phyloP scores from a whole-genome alignment of 2,113 vertebrate genomes.

The Scopus umbretta region DNA sequence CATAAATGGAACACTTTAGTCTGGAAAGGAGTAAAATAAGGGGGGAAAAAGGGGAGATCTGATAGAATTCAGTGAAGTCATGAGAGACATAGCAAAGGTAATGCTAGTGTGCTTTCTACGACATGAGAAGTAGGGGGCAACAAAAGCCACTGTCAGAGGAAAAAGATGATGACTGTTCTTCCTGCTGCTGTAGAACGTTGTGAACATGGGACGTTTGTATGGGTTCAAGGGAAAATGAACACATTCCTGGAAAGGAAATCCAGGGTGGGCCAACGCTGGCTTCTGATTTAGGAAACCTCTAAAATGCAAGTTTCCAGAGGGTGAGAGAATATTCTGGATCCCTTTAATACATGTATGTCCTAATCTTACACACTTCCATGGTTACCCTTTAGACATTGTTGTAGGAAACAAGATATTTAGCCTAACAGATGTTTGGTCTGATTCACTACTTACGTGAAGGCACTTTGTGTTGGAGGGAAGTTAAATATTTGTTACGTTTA shows the following conservation, averaged over 20 bases:
- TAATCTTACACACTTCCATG: background rate
- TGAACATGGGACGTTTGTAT: background rate
- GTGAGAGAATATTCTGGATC: background rate
- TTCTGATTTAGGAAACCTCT: background rate
- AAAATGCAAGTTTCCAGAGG: background rate
- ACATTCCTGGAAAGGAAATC: background rate
- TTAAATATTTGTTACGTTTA: background rate
- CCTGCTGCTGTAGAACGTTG: background rate
- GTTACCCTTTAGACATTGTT: background rate
- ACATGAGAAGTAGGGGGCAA: conserved; percentile 14
- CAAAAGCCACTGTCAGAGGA: background rate
- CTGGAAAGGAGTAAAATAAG: background rate
- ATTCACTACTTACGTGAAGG: background rate
- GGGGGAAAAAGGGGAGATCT: background rate
- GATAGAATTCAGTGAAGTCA: background rate
- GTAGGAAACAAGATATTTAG: background rate
- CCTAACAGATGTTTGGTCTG: background rate
- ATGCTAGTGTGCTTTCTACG: background rate
- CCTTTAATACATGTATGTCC: background rate
- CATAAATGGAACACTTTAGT: background rate
- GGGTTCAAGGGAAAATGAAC: background rate
- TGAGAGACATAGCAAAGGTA: background rate
- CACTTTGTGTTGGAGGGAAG: background rate
- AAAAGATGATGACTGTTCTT: background rate
- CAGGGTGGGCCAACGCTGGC: background rate